Base-by-base conservation (phyloP, 2,113 vertebrate genomes). In the Syrmaticus mikado region DNA sequence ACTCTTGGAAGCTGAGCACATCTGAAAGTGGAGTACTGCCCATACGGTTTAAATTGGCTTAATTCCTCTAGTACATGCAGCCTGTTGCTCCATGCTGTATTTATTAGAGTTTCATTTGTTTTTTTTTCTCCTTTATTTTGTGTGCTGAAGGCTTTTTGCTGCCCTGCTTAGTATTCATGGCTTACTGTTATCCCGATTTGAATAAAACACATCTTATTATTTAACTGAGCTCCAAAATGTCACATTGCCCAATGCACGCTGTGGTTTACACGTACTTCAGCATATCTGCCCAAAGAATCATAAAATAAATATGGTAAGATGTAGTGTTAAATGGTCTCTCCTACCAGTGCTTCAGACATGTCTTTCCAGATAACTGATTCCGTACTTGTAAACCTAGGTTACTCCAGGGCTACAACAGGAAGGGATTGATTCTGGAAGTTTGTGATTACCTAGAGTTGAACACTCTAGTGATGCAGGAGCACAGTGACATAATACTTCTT, bases 1-100 rank as follows among this genome's bases (percentile, higher is more conserved):
- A 80, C 66, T 2, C 14, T 4, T 87, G 84, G 60, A 96, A 4
- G 21, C 67, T 15, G 9, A 90, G 60, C 91, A 78, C 74, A 88
- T 91, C 84, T 82, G 86, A 92, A 85, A 92, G 91, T 10, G 64
- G 52, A 97, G 81, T 20, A 38, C 72, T 96, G 90, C 91, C 94
- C 83, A 82, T 76, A 78, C 60, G 50, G 40, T 92, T 95, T 91
- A 93, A 94, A 96, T 94, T 93, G 94, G 74, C 87, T 87, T 97
- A 96, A 97, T 97, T 93, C 89, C 82, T 89, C 86, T 48, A 94
- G 57, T 77, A 43, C 76, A 96, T 96, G 96, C 92, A 93, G 94
- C 62, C 85, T 91, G 83, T 86, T 95, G 91, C 77, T 95, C 89
- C 92, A 93, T 87, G 67, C 70, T 94, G 64, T 55, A 93, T 94